Evolutionary conservation across 2,888 invertebrate genomes (phyloP), one percentile per base, ranked within the genome.

Genomic region (Rambutsinella grinnellia): DNA sequence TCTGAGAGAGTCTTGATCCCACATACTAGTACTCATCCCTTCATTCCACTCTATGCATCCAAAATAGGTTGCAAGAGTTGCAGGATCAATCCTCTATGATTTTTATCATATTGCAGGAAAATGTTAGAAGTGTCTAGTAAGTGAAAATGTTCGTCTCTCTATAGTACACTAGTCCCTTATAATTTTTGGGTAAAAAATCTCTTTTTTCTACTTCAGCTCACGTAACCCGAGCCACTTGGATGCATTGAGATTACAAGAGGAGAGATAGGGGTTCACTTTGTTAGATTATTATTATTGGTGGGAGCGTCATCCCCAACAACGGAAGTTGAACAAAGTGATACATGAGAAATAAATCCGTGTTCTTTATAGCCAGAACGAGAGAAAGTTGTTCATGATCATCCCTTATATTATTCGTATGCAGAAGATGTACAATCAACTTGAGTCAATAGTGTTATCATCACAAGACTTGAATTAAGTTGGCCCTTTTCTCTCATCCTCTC

Each of bases 281-380:
- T 72, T 61, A 65, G 76, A 72, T 71, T 76, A 81, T 81, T 79
- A 70, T 76, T 76, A 76, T 76, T 70, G 71, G 70, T 76, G 67
- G 70, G 56, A 65, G 54, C 67, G 49, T 27, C 54, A 53, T 51
- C 58, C 51, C 24, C 51, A 27, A 15, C 13, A 57, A 49, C 27
- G 76, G 68, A 68, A 61, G 58, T 69, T 46, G 72, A 75, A 74
- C 72, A 76, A 80, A 78, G 70, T 76, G 76, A 78, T 77, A 72
- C 76, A 78, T 69, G 63, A 66, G 67, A 65, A 44, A 65, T 76
- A 76, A 76, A 76, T 69, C 66, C 69, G 36, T 62, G 75, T 63
- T 62, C 57, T 75, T 75, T 68, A 68, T 68, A 57, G 51, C 54
- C 23, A 51, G 27, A 46, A 67, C 57, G 57, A 57, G 67, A 53